A percentile compares a stretch with the other conserved stretches of the same genome.
Conservation (phyloP, 2,797 vertebrate species). For the Brotula barbata region DNA sequence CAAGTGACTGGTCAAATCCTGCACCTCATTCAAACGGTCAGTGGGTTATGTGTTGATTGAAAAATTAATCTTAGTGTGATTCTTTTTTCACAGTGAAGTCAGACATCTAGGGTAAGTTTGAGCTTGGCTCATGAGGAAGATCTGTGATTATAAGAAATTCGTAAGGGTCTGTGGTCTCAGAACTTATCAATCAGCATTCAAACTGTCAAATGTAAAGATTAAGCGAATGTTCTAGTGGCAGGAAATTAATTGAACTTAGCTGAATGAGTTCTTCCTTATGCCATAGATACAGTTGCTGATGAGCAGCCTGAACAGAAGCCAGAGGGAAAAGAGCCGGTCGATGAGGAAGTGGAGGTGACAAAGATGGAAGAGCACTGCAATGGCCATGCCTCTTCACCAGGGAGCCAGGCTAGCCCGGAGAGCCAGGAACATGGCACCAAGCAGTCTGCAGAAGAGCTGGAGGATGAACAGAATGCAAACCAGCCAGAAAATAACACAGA, state of each 20-base stretch:
- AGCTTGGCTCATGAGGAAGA: too few species aligned
- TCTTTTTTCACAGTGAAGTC: too few species aligned
- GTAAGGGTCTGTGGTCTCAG: too few species aligned
- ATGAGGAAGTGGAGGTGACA: slow-evolving; percentile 46
- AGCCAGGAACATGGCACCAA: slow-evolving; percentile 67
- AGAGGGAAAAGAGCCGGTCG: slow-evolving; percentile 7
- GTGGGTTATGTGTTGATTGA: too few species aligned
- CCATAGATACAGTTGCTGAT: slow-evolving; percentile 55
- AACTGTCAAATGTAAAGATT: too few species aligned
- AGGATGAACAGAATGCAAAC: slow-evolving; percentile 60
- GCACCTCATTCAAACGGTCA: not conserved
- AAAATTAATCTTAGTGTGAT: too few species aligned
- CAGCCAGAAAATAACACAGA: slow-evolving; percentile 32
- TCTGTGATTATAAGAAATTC: too few species aligned
- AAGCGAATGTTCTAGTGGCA: too few species aligned
- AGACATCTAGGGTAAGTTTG: too few species aligned
- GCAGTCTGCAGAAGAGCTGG: slow-evolving; percentile 49
- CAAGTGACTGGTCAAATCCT: slow-evolving; percentile 51
- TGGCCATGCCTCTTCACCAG: slow-evolving; percentile 71
- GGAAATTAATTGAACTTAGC: not conserved
- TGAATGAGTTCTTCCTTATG: not conserved
- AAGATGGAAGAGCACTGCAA: slow-evolving; percentile 85
- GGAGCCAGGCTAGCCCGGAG: slow-evolving; percentile 62
- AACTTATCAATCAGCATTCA: too few species aligned
- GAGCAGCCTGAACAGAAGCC: slow-evolving; percentile 42